These are phyloP conservation scores for Sphaerophoria rueppellii DNA, from an alignment of 2,888 invertebrate genomes.

Conservation along the genomic window DNA sequence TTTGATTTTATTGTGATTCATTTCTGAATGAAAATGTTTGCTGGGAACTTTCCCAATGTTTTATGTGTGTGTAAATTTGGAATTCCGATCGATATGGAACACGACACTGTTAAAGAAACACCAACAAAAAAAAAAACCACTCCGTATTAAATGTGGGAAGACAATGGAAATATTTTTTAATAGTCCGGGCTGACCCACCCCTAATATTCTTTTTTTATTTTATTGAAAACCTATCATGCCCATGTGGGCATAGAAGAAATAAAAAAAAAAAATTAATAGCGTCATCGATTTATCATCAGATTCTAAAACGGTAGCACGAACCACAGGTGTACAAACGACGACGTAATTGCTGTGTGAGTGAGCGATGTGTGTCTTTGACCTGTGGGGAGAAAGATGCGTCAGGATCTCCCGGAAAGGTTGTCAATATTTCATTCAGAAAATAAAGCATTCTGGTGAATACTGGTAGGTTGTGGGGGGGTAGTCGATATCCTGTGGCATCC, in stretches of 20 bases:
- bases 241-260: neutral
- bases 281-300: constrained; percentile 60
- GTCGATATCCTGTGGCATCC: no score
- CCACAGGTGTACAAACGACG: neutral
- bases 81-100: constrained; percentile 20
- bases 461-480: neutral
- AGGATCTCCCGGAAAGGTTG: neutral
- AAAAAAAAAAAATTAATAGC: constrained; percentile 22
- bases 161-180: no score
- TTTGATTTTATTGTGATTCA: no score
- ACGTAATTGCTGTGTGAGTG: neutral
- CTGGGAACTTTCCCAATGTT: neutral
- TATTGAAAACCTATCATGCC: neutral
- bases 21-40: no score
- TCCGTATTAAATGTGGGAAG: no score
- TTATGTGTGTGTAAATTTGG: constrained; percentile 7
- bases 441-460: neutral
- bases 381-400: constrained; percentile 11
- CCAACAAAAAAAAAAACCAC: no score
- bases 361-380: constrained; percentile 7
- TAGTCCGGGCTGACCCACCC: no score
- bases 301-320: constrained; percentile 5
- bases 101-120: no score
- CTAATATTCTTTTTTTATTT: no score
- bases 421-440: constrained; percentile 8